These are phyloP conservation scores for Danio kyathit DNA, from an alignment of 2,797 vertebrate genomes.

Conservation along the genomic window DNA sequence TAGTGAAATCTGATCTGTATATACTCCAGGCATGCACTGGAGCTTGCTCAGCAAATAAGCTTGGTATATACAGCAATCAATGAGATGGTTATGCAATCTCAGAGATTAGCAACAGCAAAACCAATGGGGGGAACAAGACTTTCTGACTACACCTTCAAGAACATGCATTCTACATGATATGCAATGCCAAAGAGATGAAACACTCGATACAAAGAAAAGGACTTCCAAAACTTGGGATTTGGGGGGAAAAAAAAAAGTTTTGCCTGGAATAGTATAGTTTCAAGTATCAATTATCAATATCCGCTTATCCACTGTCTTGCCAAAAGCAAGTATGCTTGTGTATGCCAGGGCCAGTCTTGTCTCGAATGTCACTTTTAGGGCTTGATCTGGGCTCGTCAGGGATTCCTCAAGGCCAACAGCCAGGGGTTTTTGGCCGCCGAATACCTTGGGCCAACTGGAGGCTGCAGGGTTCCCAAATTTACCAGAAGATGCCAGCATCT, in stretches of 20 bases:
- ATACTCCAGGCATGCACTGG: neutral
- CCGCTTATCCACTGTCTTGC: no score
- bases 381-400: no score
- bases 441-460: no score
- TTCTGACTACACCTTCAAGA: constrained; percentile 33
- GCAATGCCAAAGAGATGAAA: constrained; percentile 15
- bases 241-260: neutral
- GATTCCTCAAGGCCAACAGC: no score
- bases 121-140: constrained; percentile 20
- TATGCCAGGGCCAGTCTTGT: no score
- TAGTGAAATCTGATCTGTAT: constrained; percentile 7
- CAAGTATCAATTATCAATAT: neutral
- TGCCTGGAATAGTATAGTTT: neutral
- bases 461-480: no score
- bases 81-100: constrained; percentile 8
- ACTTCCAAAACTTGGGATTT: neutral
- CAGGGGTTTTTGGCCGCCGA: no score
- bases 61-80: neutral
- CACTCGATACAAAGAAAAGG: neutral
- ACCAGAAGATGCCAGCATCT: no score
- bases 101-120: neutral
- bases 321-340: no score
- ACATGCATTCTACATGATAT: constrained; percentile 47
- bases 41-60: constrained; percentile 3
- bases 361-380: no score